Evolutionary conservation across 2,797 vertebrate species (phyloP).

Genomic region (Limnodromus scolopaceus): DNA sequence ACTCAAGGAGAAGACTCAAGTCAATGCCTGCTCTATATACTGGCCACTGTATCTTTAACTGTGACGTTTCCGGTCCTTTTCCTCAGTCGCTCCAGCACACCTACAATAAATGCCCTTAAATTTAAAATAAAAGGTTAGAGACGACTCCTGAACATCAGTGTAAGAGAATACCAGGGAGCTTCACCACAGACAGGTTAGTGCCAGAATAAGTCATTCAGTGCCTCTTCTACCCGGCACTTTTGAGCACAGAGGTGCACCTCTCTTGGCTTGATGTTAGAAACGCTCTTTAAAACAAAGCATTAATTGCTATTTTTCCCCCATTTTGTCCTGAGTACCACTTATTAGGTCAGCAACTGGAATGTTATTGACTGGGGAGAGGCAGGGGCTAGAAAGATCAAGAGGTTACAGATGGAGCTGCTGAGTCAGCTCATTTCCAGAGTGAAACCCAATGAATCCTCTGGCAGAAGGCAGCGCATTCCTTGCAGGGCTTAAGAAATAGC

Average conservation of each 20-base stretch:
- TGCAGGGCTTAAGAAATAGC: background rate
- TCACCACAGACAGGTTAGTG: background rate
- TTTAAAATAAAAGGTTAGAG: background rate
- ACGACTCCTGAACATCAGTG: background rate
- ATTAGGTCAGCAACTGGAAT: background rate
- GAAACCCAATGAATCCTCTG: background rate
- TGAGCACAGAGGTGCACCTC: background rate
- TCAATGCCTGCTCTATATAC: background rate
- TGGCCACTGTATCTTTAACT: background rate
- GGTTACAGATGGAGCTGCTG: background rate
- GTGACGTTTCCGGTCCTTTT: background rate
- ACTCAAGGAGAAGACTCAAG: background rate
- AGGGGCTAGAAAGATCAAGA: rapidly evolving
- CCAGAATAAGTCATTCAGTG: background rate
- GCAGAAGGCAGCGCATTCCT: background rate
- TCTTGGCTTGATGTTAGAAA: background rate
- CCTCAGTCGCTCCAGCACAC: background rate
- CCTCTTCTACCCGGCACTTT: background rate
- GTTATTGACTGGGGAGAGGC: background rate
- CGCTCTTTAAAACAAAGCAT: background rate
- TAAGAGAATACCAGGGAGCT: background rate
- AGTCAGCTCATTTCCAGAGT: background rate
- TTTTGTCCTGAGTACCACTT: background rate
- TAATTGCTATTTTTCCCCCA: background rate
- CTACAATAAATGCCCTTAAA: background rate